Evolutionary conservation across 2,113 vertebrate genomes (phyloP).

Genomic region (Delphinapterus leucas): DNA sequence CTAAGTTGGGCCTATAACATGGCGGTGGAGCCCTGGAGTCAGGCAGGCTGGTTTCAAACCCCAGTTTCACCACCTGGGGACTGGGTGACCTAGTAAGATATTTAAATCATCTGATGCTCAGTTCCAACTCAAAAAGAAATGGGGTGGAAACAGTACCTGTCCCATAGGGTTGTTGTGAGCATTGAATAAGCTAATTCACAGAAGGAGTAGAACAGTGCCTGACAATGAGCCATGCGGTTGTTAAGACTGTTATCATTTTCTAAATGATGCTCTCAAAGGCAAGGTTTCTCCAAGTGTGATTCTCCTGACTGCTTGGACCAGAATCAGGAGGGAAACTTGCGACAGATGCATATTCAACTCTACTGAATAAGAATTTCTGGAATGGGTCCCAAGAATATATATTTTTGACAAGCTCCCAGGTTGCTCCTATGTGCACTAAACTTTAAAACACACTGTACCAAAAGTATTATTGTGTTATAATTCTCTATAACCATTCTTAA

Average conservation of each 20-base stretch:
- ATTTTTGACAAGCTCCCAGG: neutral
- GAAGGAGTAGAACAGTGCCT: neutral
- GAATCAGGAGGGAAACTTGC: neutral
- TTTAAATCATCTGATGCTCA: neutral
- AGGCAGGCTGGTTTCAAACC: neutral
- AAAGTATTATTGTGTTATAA: neutral
- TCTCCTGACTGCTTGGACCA: neutral
- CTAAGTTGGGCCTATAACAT: rapidly evolving
- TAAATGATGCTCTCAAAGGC: neutral
- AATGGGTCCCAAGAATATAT: neutral
- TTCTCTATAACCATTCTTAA: neutral
- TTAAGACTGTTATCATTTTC: neutral
- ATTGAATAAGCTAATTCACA: neutral
- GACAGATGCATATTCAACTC: neutral
- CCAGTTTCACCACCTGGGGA: too few species aligned
- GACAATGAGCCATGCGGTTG: too few species aligned
- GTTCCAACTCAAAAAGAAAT: neutral
- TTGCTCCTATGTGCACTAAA: neutral
- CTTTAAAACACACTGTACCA: neutral
- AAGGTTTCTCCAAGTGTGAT: neutral
- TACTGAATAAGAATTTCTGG: neutral
- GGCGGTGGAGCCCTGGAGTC: neutral
- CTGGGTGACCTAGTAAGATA: neutral
- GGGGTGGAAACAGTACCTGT: neutral
- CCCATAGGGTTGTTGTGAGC: neutral